A percentile compares a stretch with the other conserved stretches of the same genome.
Evolutionary conservation across 1,140 invertebrate species (phyloP).

Genomic region (Drosophila nigrodunni): DNA sequence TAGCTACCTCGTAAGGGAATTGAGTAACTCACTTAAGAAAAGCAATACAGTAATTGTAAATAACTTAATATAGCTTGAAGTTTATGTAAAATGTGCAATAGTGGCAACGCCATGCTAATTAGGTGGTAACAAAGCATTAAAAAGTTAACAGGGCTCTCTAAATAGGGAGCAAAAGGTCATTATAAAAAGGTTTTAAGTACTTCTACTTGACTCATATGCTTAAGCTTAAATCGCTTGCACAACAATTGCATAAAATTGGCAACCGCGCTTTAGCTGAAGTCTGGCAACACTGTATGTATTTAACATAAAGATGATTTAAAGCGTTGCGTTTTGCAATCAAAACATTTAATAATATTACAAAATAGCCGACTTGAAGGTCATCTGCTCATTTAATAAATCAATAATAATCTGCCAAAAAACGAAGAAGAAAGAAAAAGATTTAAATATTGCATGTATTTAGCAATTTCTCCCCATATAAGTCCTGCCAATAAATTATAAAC

Average conservation of each 20-base stretch:
- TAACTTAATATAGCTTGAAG: not conserved
- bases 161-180: too few species aligned
- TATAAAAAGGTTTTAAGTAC: too few species aligned
- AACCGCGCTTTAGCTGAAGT: too few species aligned
- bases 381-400: slow-evolving; percentile 1
- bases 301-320: not conserved
- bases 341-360: not conserved
- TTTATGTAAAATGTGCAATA: not conserved
- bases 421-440: slow-evolving; percentile 1
- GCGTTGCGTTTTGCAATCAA: not conserved
- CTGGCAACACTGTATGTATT: too few species aligned
- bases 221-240: too few species aligned
- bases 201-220: too few species aligned
- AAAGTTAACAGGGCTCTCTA: too few species aligned
- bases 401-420: slow-evolving; percentile 3
- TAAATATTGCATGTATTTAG: slow-evolving; percentile 19
- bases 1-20: slow-evolving; percentile 13
- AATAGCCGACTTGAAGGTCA: slow-evolving; percentile 2
- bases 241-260: too few species aligned
- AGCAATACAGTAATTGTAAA: not conserved
- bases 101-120: not conserved
- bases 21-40: not conserved
- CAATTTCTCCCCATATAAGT: slow-evolving; percentile 49
- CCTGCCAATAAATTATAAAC: slow-evolving; percentile 31
- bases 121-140: too few species aligned